Evolutionary conservation across 1,140 invertebrate species (phyloP), one percentile per base, ranked within the genome.

Genomic region (Leptopilina clavipes): DNA sequence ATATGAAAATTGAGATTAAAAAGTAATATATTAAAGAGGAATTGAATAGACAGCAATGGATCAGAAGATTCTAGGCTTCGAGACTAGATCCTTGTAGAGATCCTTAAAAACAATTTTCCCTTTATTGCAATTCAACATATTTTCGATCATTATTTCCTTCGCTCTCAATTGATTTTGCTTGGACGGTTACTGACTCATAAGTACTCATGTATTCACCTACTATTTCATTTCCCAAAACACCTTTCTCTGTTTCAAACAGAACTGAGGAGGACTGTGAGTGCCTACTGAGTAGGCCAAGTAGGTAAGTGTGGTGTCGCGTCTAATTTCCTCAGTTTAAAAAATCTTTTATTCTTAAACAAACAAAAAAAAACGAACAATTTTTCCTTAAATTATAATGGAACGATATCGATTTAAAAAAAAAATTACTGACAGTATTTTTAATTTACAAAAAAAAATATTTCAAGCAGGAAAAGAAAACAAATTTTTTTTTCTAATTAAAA

Each of bases 171-270:
- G 80, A 79, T 72, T n/a, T 81, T 82, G 79, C 79, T 59, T 84
- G 84, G 83, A 81, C 79, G 83, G 84, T 86, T 85, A 85, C 78
- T 83, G 82, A 85, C 70, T 86, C 85, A 86, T 86, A 81, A 87
- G 79, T 86, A n/a, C 79, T 85, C 85, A 86, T 86, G 5, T 80
- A 87, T 79, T 86, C 81, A 85, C 84, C 87, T 86, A 86, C 83
- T 87, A 82, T 88, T 83, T 89, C 86, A 89, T 89, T 81, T 85
- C 87, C 87, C 87, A 79, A 87, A n/a, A 89, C 88, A 89, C 86
- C 84, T 89, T 89, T 89, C 87, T 89, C 88, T 89, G 87, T 89
- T 89, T 88, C 88, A 89, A 89, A 89, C 88, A 89, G 88, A 89
- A 89, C 88, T 89, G 79, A 88, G 88, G 88, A 89, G 87, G 88